Evolutionary conservation across 2,797 vertebrate genomes (phyloP).

Genomic region (Neosalanx taihuensis): DNA sequence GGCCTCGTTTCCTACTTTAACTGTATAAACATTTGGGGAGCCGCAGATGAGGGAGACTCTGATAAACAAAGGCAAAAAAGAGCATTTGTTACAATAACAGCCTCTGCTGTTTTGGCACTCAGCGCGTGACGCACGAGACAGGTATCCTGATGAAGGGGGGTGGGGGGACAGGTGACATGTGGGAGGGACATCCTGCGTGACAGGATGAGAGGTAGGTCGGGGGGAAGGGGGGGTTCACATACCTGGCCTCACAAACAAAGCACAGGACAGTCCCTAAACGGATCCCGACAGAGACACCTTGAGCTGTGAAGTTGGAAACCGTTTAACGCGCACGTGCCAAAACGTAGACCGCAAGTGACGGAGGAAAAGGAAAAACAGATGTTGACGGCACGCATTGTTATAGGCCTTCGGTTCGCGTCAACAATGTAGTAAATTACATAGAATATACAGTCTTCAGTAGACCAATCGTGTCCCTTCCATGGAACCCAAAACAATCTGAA

Average conservation of each 20-base stretch:
- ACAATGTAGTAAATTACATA: not conserved
- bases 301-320: not conserved
- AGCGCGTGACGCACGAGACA: not conserved
- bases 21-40: not conserved
- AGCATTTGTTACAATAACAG: not conserved
- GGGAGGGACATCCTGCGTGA: too few relatives aligned
- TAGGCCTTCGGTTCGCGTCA: not conserved
- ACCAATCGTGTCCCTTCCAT: not conserved
- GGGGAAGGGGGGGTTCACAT: too few relatives aligned
- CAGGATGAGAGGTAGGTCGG: not conserved
- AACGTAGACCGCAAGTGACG: not conserved
- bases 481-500: conserved; percentile 9
- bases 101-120: too few relatives aligned
- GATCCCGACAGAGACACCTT: not conserved
- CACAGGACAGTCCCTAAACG: not conserved
- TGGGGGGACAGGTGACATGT: too few relatives aligned
- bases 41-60: not conserved
- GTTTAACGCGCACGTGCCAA: not conserved
- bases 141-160: not conserved
- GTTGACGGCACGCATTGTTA: not conserved
- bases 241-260: not conserved
- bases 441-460: not conserved
- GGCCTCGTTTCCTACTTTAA: not conserved
- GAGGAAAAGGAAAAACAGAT: conserved; percentile 14
- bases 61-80: not conserved